Percentiles rank a stretch among this genome's conserved stretches.
phyloP scores from a whole-genome alignment of 1,140 invertebrate genomes.

The Tenebrio molitor region DNA sequence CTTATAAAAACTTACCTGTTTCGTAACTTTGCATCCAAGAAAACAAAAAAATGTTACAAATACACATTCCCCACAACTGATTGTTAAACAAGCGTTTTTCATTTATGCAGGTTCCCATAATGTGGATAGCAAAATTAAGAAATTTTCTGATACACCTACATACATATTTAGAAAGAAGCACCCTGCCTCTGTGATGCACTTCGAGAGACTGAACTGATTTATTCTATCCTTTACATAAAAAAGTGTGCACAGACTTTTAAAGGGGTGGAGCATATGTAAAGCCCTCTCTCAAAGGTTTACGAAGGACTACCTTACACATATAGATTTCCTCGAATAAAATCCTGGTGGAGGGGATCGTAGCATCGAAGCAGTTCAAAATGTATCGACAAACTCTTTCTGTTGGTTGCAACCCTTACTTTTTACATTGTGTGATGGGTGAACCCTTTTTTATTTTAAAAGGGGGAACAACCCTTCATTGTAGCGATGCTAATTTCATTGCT shows the following conservation, averaged over 20 bases:
- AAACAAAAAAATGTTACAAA: too few relatives aligned
- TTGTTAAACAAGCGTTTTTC: too few relatives aligned
- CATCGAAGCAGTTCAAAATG: slow-evolving; percentile 11
- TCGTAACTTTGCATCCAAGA: too few relatives aligned
- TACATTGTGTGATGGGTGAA: slow-evolving; percentile 39
- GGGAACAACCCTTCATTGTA: slow-evolving; percentile 55
- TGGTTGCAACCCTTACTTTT: slow-evolving; percentile 49
- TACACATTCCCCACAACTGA: too few relatives aligned
- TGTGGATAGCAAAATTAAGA: too few relatives aligned
- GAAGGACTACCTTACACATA: slow-evolving; percentile 43
- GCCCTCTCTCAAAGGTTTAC: slow-evolving; percentile 53
- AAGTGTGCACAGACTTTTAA: slow-evolving; percentile 23
- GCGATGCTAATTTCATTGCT: not conserved
- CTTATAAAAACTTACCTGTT: too few relatives aligned
- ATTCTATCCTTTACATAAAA: slow-evolving; percentile 31
- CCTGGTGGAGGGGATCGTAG: slow-evolving; percentile 50
- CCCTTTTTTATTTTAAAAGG: slow-evolving; percentile 50
- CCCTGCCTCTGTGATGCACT: not conserved
- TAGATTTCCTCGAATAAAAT: slow-evolving; percentile 44
- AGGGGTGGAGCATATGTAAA: slow-evolving; percentile 60
- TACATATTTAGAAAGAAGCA: not conserved
- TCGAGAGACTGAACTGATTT: slow-evolving; percentile 19
- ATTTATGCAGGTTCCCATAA: too few relatives aligned
- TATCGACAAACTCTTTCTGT: slow-evolving; percentile 36
- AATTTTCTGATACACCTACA: too few relatives aligned